Base-by-base conservation (phyloP, 2,113 vertebrate species). In the Phoxinus phoxinus region DNA sequence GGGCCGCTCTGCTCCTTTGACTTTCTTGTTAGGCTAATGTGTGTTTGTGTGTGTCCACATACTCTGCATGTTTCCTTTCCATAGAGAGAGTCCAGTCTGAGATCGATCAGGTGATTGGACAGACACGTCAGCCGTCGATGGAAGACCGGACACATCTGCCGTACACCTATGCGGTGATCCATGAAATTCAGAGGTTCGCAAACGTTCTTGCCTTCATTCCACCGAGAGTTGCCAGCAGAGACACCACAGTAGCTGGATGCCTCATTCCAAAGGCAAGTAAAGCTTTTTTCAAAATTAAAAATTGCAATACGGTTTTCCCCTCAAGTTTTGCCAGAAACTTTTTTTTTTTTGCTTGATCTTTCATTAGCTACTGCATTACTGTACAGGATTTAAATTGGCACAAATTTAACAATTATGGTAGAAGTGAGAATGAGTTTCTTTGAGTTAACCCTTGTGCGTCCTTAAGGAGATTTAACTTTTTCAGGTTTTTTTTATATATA, bases 151-250 rank as follows among this genome's bases (percentile, higher is more conserved):
- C n/a, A 25, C 86, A 13, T 9, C 86, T 94, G 90, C 88, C 80
- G 48, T 89, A 86, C 86, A 89, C 84, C 19, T 81, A 87, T 11
- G 84, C 88, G 3, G 86, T 89, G 48, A 37, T 87, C 17, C 88
- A 89, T 0, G 95, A 96, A 51, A 85, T 95, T 58, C 94, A 92
- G 79, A 93, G 95, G 69, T 93, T 91, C 71, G 51, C 88, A n/a
- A 94, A 93, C 4, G 90, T 95, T 1, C 0, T 94, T 1, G 93
- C 94, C 0, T 30, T 95, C 15, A 92, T 72, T 0, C 88, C 74
- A 5, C 94, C 95, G 10, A 90, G 94, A 51, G 1, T 88, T 75
- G 41, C 91, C 0, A 0, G 0, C 0, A 87, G 12, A 11, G 94
- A 94, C 1, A 82, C 91, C 0, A 84, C 48, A 0, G 0, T 95